These are phyloP conservation scores for Ifrita kowaldi DNA, from an alignment of 2,113 vertebrate species.

Conservation along the genomic window DNA sequence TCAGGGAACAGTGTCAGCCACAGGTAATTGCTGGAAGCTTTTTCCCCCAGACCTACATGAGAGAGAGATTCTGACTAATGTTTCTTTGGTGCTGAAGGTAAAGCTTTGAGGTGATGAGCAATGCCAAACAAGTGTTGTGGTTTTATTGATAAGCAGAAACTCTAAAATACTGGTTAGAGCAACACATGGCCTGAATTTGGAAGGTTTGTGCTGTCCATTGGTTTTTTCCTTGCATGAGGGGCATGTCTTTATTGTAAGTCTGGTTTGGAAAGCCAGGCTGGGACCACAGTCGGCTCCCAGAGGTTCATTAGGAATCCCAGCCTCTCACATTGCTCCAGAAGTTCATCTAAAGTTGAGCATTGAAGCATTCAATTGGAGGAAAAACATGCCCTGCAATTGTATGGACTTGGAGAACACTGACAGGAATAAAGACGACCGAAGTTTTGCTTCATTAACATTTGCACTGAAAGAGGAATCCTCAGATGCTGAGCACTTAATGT, in stretches of 20 bases:
- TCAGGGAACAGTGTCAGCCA: neutral
- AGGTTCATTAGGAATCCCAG: neutral
- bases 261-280: neutral
- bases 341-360: neutral
- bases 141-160: neutral
- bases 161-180: neutral
- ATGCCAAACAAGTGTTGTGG: neutral
- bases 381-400: neutral
- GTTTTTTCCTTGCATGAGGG: neutral
- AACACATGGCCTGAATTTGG: neutral
- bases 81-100: neutral
- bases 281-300: fast-evolving
- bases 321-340: neutral
- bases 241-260: neutral
- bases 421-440: neutral
- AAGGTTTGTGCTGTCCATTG: neutral
- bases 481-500: conserved; percentile 37
- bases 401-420: neutral
- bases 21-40: neutral
- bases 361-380: neutral
- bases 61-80: neutral
- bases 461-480: conserved; percentile 9
- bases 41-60: neutral
- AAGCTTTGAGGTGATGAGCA: neutral
- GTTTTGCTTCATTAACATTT: conserved; percentile 53